Evolutionary conservation across 2,797 vertebrate species (phyloP).

Genomic region (Bufotes viridis): DNA sequence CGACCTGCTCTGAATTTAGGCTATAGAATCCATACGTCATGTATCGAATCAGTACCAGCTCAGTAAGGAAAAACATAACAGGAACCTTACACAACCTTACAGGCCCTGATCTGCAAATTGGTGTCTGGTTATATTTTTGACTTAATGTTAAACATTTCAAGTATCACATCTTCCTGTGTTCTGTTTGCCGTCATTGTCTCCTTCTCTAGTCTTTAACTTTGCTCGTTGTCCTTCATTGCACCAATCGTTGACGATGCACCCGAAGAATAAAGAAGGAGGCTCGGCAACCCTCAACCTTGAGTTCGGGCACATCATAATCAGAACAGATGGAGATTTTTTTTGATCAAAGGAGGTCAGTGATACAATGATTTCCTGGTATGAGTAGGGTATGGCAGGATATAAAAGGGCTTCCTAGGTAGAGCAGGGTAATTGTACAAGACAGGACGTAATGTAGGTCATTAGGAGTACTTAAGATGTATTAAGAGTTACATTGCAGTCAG

Average conservation of each 20-base stretch:
- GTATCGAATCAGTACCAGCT: conserved; percentile 34
- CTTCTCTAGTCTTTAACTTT: background rate
- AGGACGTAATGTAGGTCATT: conserved; percentile 22
- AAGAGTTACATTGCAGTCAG: background rate
- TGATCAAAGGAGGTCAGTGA: conserved; percentile 40
- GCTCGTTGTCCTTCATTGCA: background rate
- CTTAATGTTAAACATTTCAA: conserved; percentile 43
- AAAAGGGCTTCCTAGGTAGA: background rate
- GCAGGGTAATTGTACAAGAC: conserved; percentile 36
- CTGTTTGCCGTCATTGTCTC: conserved; percentile 41
- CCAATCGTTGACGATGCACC: conserved; percentile 4
- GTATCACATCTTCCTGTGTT: conserved; percentile 25
- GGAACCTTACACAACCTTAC: conserved; percentile 39
- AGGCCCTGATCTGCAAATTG: conserved; percentile 13
- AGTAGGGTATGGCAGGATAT: conserved; percentile 5
- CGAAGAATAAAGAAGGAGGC: background rate
- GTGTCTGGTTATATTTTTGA: conserved; percentile 40
- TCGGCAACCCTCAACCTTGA: background rate
- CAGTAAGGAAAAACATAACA: conserved; percentile 19
- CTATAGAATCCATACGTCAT: conserved; percentile 20
- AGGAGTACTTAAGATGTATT: conserved; percentile 13
- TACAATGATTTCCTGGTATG: conserved; percentile 26
- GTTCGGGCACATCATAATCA: background rate
- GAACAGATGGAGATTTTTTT: conserved; percentile 28
- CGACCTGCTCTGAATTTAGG: conserved; percentile 36